Conservation (phyloP, 2,888 invertebrate genomes). For the Xestoiulus laeticollis region DNA sequence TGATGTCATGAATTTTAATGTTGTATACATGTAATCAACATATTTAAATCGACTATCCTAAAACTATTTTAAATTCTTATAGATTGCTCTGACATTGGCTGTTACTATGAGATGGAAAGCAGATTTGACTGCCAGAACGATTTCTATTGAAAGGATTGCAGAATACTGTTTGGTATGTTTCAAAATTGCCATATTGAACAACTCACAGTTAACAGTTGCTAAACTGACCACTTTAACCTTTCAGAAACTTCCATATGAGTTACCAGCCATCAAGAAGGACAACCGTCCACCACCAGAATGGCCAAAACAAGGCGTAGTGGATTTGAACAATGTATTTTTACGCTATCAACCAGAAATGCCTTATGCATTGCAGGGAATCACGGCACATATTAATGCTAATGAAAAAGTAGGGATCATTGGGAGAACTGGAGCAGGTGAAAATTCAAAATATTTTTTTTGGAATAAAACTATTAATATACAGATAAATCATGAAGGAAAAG, state of each 20-base stretch:
- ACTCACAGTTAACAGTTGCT: no score
- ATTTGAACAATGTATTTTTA: constrained; percentile 64
- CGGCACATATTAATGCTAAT: constrained; percentile 64
- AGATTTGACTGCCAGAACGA: constrained; percentile 64
- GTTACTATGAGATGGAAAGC: constrained; percentile 62
- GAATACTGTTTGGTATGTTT: constrained; percentile 65
- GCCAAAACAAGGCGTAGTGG: constrained; percentile 64
- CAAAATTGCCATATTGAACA: no score
- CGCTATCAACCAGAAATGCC: constrained; percentile 64
- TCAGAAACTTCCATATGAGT: no score
- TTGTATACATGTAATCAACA: no score
- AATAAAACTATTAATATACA: no score
- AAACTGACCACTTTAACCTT: no score
- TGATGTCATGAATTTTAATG: no score
- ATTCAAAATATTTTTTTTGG: no score
- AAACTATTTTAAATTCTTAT: constrained; percentile 68
- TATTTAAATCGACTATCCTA: no score
- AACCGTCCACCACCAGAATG: constrained; percentile 63
- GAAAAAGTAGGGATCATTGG: constrained; percentile 70
- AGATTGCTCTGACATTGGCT: constrained; percentile 60
- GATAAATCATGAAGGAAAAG: no score
- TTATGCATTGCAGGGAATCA: constrained; percentile 66
- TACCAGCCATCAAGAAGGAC: no score
- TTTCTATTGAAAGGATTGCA: constrained; percentile 65
- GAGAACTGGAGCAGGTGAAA: constrained; percentile 70